Evolutionary conservation across 2,888 invertebrate genomes (phyloP).

Genomic region (Chirona hameri): DNA sequence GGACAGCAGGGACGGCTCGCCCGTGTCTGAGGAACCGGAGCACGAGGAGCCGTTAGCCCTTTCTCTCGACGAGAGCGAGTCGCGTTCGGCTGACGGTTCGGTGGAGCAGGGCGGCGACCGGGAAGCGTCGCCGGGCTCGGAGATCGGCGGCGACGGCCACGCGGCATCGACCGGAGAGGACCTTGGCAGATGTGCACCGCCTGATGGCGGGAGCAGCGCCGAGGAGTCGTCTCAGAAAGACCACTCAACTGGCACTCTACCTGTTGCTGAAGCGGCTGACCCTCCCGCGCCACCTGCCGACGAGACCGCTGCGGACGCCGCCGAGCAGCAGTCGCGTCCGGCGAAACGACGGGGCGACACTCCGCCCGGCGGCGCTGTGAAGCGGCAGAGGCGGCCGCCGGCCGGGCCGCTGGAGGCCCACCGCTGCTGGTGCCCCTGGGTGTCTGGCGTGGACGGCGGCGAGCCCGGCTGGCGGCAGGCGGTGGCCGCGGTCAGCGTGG

Average conservation of each 20-base stretch:
- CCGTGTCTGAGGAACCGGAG: not conserved
- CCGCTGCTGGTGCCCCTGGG: slow-evolving; percentile 12
- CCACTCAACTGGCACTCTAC: not conserved
- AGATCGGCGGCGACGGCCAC: not conserved
- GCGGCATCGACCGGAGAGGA: not conserved
- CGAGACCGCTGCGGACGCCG: not conserved
- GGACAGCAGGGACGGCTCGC: too few relatives aligned
- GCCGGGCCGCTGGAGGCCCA: not conserved
- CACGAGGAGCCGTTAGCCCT: not conserved
- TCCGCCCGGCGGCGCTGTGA: not conserved
- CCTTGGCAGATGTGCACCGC: not conserved
- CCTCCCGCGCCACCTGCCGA: too few relatives aligned
- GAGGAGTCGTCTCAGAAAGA: not conserved
- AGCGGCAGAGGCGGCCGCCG: not conserved
- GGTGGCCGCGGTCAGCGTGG: not conserved
- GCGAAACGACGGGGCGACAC: not conserved
- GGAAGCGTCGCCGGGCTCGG: not conserved
- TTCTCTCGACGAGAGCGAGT: too few relatives aligned
- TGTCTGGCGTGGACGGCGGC: not conserved
- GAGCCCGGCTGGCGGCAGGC: not conserved
- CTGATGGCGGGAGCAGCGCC: not conserved
- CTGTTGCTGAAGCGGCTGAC: not conserved
- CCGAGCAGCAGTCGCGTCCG: not conserved
- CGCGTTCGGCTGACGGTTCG: not conserved
- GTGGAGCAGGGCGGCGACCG: not conserved